Evolutionary conservation across 1,140 invertebrate genomes (phyloP).

Genomic region (Drosophila asahinai): DNA sequence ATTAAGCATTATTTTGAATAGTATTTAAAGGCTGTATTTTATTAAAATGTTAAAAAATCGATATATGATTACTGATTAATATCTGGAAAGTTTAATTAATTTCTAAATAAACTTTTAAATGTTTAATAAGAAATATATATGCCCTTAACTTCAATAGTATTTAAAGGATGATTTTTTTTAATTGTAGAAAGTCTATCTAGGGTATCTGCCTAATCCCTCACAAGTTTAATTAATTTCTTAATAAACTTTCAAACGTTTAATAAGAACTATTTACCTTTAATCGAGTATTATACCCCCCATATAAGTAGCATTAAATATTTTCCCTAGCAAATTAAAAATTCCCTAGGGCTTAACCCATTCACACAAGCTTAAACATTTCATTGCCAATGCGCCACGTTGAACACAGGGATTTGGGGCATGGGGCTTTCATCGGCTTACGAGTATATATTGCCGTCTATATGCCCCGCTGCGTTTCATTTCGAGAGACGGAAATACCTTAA

Average conservation of each 20-base stretch:
- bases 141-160: too few relatives aligned
- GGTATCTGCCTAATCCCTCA: too few relatives aligned
- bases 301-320: neutral
- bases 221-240: too few relatives aligned
- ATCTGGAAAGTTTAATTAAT: too few relatives aligned
- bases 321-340: conserved; percentile 5
- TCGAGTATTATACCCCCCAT: neutral
- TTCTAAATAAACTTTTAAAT: too few relatives aligned
- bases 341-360: conserved; percentile 25
- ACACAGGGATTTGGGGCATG: conserved; percentile 3
- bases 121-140: too few relatives aligned
- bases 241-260: neutral
- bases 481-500: neutral
- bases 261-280: neutral
- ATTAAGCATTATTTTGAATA: too few relatives aligned
- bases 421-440: conserved; percentile 19
- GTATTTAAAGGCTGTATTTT: too few relatives aligned
- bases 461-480: conserved; percentile 43
- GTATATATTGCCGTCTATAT: conserved; percentile 31
- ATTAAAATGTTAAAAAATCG: too few relatives aligned
- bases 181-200: too few relatives aligned
- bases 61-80: too few relatives aligned
- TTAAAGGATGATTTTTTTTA: too few relatives aligned
- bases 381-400: conserved; percentile 52
- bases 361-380: conserved; percentile 37